Conservation (phyloP, 1,140 invertebrate genomes). For the Cylas formicarius region DNA sequence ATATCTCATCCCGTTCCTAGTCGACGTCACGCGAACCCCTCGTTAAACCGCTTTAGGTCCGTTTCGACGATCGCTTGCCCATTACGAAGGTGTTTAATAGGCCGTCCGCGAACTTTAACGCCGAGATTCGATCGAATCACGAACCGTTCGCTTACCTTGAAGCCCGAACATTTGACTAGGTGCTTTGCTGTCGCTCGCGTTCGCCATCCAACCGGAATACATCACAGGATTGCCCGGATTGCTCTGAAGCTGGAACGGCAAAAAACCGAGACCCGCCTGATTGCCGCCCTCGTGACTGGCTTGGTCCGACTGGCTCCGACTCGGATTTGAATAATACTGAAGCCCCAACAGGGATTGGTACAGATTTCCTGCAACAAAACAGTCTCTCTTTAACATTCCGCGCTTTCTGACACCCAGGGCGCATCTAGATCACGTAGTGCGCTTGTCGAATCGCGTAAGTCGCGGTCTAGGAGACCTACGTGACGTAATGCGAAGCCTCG, state of each 20-base stretch:
- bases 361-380: slow-evolving; percentile 24
- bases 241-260: slow-evolving; percentile 27
- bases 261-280: no score
- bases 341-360: slow-evolving; percentile 32
- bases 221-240: slow-evolving; percentile 26
- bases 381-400: no score
- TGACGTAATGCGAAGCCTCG: not conserved
- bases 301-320: not conserved
- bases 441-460: no score
- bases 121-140: not conserved
- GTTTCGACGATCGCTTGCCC: no score
- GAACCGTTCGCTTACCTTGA: slow-evolving; percentile 27
- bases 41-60: no score
- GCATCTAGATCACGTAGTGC: no score
- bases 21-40: no score
- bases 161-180: slow-evolving; percentile 36
- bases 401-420: no score
- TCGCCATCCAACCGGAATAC: slow-evolving; percentile 31
- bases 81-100: no score
- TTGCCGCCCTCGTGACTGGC: slow-evolving; percentile 11
- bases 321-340: slow-evolving; percentile 25
- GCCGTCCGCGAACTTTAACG: not conserved
- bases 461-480: not conserved
- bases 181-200: slow-evolving; percentile 25
- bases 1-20: no score